Percentiles rank a stretch among this genome's conserved stretches.
Conservation (phyloP, 2,113 vertebrate genomes). For the Oophaga pumilio region DNA sequence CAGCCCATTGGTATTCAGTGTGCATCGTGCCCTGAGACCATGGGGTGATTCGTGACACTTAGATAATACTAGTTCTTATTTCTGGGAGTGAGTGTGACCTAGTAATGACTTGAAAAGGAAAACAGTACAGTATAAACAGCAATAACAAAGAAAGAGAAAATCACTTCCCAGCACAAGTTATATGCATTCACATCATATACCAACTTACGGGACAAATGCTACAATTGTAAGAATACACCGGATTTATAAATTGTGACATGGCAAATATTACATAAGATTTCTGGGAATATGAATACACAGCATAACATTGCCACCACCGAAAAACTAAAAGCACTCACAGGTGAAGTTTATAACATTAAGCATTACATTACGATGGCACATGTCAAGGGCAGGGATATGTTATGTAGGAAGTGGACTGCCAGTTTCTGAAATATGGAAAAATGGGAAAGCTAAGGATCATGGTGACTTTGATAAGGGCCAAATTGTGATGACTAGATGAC, state of each 20-base stretch:
- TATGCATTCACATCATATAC: neutral
- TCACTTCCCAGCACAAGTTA: neutral
- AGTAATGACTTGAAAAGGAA: slow-evolving; percentile 12
- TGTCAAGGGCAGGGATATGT: no score
- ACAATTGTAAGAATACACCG: neutral
- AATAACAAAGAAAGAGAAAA: neutral
- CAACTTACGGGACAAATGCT: neutral
- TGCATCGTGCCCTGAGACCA: neutral
- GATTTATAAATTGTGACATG: neutral
- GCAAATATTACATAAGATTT: neutral
- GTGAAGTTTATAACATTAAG: no score
- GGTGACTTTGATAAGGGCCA: no score
- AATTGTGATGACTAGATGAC: no score
- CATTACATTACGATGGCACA: no score
- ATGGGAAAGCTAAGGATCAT: no score
- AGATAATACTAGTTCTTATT: slow-evolving; percentile 3
- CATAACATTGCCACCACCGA: neutral
- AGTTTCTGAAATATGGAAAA: no score
- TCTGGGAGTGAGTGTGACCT: slow-evolving; percentile 3
- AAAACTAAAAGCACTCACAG: no score
- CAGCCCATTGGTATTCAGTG: slow-evolving; percentile 40
- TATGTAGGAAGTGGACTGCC: no score
- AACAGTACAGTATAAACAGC: slow-evolving; percentile 10
- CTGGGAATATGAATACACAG: neutral
- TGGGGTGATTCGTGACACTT: slow-evolving; percentile 7